Percentiles rank a stretch among this genome's conserved stretches.
Conservation (phyloP, 2,888 invertebrate genomes). For the Scaptomyza cyrtandrae region DNA sequence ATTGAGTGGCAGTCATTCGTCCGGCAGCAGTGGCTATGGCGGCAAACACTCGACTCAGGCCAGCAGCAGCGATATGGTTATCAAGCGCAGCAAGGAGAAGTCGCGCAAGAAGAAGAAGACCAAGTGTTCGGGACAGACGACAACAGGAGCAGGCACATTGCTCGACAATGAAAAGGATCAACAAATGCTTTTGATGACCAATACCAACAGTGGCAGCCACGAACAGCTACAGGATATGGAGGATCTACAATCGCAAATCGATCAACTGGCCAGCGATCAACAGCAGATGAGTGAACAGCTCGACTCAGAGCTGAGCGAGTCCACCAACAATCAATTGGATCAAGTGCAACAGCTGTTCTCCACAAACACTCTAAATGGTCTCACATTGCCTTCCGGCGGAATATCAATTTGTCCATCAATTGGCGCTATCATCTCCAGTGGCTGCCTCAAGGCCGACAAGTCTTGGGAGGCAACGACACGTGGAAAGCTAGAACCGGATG, state of each 20-base stretch:
- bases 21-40: slow-evolving; percentile 92
- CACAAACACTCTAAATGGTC: slow-evolving; percentile 59
- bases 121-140: slow-evolving; percentile 59
- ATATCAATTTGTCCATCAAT: background rate
- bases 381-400: slow-evolving; percentile 4
- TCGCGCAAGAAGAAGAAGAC: slow-evolving; percentile 82
- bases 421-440: background rate
- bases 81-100: slow-evolving; percentile 82
- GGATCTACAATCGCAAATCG: slow-evolving; percentile 32
- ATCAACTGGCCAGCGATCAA: slow-evolving; percentile 36
- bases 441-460: slow-evolving; percentile 64
- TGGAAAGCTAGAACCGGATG: slow-evolving; percentile 65
- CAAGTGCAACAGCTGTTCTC: slow-evolving; percentile 63
- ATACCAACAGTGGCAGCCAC: slow-evolving; percentile 30
- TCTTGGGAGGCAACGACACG: slow-evolving; percentile 70
- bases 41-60: slow-evolving; percentile 88
- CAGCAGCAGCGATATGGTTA: slow-evolving; percentile 83
- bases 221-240: slow-evolving; percentile 50
- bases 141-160: background rate
- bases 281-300: slow-evolving; percentile 41
- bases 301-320: slow-evolving; percentile 64
- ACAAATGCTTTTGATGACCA: slow-evolving; percentile 5
- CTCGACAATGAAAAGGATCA: slow-evolving; percentile 47
- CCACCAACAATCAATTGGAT: slow-evolving; percentile 55
- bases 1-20: slow-evolving; percentile 90